phyloP scores from a whole-genome alignment of 30 jellyfish, hydroid and myxozoan genomes.

The Morbakka virulenta region DNA sequence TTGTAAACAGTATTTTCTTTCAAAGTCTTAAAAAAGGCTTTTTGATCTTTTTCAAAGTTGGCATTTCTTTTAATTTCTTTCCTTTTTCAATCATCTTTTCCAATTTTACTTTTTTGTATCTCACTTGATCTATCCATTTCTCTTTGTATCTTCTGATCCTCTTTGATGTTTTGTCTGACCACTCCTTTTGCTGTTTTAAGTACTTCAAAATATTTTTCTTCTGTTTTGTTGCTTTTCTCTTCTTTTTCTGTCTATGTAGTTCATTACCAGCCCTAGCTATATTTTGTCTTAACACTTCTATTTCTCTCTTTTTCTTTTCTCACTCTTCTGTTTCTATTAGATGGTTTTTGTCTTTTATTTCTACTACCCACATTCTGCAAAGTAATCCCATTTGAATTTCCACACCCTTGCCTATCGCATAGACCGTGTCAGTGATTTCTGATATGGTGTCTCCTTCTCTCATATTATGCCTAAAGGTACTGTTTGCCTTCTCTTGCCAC shows the following conservation, averaged over 20 bases:
- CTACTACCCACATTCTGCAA: background rate
- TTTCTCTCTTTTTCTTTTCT: background rate
- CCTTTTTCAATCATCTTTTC: background rate
- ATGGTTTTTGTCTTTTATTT: background rate
- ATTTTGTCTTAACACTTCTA: background rate
- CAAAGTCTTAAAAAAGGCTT: background rate
- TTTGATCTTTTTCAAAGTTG: constrained; percentile 9
- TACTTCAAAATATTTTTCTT: background rate
- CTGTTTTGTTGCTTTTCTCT: background rate
- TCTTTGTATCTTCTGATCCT: background rate
- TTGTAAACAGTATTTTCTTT: too few species aligned
- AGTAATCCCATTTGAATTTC: background rate
- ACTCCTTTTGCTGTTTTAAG: background rate
- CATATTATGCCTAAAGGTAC: background rate
- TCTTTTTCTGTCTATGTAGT: background rate
- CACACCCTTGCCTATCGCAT: background rate
- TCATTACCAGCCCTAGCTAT: background rate
- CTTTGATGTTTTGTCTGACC: background rate
- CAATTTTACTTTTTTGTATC: background rate
- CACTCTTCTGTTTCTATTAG: background rate
- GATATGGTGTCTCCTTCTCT: background rate
- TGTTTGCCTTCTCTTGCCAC: background rate
- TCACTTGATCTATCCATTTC: constrained; percentile 3
- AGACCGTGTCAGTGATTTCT: background rate
- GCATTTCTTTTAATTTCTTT: constrained; percentile 3